A percentile compares a stretch with the other conserved stretches of the same genome.
phyloP scores from a whole-genome alignment of 92 coral and sea anemone species.

The Porites evermanni region DNA sequence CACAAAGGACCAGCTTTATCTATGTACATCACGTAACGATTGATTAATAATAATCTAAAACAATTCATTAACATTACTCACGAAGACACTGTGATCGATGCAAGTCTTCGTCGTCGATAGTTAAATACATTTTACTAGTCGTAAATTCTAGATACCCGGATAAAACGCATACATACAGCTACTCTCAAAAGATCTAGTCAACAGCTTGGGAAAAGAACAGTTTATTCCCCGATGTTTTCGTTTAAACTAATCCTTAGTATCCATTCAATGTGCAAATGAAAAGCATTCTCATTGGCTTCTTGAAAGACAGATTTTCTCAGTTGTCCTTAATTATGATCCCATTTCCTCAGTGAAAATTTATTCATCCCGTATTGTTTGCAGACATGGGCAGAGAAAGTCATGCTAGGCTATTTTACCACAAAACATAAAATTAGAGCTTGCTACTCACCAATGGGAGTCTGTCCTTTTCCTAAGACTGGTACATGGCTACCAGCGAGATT shows the following conservation, averaged over 20 bases:
- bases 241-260: neutral
- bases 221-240: neutral
- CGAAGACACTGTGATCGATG: neutral
- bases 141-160: neutral
- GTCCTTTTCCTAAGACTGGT: neutral
- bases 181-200: neutral
- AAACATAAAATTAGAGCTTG: neutral
- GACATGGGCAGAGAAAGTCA: constrained; percentile 22
- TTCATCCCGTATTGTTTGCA: constrained; percentile 34
- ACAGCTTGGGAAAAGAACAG: too few species aligned
- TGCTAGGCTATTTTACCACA: constrained; percentile 16
- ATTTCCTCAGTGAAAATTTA: constrained; percentile 9
- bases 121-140: neutral
- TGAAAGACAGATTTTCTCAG: neutral
- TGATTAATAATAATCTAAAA: neutral
- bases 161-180: neutral
- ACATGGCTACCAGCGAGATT: neutral
- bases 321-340: neutral
- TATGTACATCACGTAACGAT: constrained; percentile 15
- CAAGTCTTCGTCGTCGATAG: neutral
- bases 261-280: neutral
- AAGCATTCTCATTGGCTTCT: neutral
- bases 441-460: constrained; percentile 4
- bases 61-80: constrained; percentile 1
- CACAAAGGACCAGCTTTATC: neutral